Conservation (phyloP, 1,140 invertebrate species). For the Cardiocondyla obscurior region DNA sequence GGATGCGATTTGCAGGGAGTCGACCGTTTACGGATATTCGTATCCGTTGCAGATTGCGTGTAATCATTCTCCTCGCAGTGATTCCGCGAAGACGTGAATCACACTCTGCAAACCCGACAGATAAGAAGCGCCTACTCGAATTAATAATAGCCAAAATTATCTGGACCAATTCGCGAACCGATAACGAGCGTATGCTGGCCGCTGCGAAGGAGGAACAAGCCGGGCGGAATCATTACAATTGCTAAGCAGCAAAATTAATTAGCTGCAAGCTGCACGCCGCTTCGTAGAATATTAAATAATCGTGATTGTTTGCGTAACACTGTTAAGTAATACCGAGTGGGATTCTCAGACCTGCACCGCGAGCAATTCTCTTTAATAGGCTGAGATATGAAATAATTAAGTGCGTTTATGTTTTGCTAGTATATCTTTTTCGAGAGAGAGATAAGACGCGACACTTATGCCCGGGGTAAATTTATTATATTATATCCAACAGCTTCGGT, state of each 20-base stretch:
- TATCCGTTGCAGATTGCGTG: not conserved
- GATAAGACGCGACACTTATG: not conserved
- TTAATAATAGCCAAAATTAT: not conserved
- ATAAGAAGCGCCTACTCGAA: not conserved
- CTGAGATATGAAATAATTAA: not conserved
- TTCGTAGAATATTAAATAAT: constrained; percentile 8
- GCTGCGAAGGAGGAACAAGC: not conserved
- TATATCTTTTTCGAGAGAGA: not conserved
- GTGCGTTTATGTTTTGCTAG: not conserved
- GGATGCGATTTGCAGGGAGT: not conserved
- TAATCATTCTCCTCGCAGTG: not conserved
- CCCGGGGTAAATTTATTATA: too few relatives aligned
- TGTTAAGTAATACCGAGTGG: not conserved
- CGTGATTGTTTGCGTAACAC: not conserved
- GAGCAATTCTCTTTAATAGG: not conserved
- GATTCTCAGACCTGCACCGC: not conserved
- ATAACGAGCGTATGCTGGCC: not conserved
- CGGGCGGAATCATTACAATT: not conserved
- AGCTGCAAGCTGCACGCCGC: not conserved
- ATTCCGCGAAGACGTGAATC: constrained; percentile 13
- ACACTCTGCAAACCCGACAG: not conserved
- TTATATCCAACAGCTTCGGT: not conserved
- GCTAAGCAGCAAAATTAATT: not conserved
- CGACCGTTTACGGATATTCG: not conserved
- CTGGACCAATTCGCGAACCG: not conserved